Evolutionary conservation across 2,797 vertebrate species (phyloP), one percentile per base, ranked within the genome.

Genomic region (Alosa sapidissima): DNA sequence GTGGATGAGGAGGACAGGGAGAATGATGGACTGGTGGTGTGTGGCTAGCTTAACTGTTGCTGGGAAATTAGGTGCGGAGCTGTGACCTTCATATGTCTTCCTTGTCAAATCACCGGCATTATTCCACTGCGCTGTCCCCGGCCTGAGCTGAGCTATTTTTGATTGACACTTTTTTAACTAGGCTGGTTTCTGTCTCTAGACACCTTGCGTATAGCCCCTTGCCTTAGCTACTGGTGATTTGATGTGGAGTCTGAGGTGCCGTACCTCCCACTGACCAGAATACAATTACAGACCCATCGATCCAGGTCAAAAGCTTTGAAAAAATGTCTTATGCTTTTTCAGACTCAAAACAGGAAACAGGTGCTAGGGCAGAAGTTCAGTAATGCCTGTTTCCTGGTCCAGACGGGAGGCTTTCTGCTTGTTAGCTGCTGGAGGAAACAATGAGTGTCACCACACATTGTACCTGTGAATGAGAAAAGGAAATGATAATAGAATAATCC

Each of bases 281-380:
- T 10, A 2, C 24, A 10, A 28, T 33, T 65, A 65, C 11, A 13
- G n/a, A 28, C 7, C 24, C 9, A 11, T 65, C 62, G 33, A 33
- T 33, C 62, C 62, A 65, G 24, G 9, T 24, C 62, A 65, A 65
- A 65, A 65, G 24, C n/a, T 28, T n/a, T 21, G 24, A 2, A 9
- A 62, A 41, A 62, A 62, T 1, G n/a, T 62, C n/a, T n/a, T 10
- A 33, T 65, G 62, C 24, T 33, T 65, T 65, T 65, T 9, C 62
- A 33, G 8, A 33, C 62, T 65, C 62, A 65, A 65, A 65, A 33
- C 62, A 65, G 62, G 62, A 65, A 65, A 65, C 62, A 65, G 62
- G 62, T 65, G 62, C 9, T 24, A 72, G n/a, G 4, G 13, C 28
- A 14, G 13, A 3, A 72, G 13, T 36, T 72, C 2, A 11, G 28